Conservation (phyloP, 2,797 vertebrate genomes). For the Salmo trutta region DNA sequence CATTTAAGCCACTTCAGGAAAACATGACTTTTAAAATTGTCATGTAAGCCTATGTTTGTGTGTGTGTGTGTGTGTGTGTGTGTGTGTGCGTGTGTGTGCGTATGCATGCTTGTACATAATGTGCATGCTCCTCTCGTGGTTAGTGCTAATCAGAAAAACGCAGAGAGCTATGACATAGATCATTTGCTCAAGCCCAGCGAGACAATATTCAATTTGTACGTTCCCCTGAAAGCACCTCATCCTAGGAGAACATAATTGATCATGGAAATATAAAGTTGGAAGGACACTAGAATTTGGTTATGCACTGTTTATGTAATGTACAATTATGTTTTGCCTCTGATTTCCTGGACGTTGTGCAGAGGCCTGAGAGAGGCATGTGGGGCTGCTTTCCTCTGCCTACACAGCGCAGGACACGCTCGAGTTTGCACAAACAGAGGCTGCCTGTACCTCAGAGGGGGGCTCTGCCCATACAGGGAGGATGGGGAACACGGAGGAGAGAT, state of each 20-base stretch:
- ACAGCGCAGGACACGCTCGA: conserved; percentile 67
- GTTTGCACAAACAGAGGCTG: conserved; percentile 76
- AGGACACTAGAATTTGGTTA: conserved; percentile 66
- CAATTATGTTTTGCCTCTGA: conserved; percentile 74
- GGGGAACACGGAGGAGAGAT: conserved; percentile 37
- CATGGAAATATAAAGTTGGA: conserved; percentile 76
- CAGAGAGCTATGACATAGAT: conserved; percentile 55
- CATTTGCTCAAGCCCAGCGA: conserved; percentile 57
- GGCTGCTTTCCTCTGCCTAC: conserved; percentile 49
- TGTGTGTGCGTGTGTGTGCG: background rate
- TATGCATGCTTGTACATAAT: background rate
- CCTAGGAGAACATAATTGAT: conserved; percentile 71
- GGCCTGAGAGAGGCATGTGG: conserved; percentile 66
- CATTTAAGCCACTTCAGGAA: background rate
- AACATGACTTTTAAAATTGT: background rate
- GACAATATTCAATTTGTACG: conserved; percentile 49
- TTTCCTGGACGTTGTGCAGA: conserved; percentile 78
- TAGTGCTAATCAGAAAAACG: conserved; percentile 47
- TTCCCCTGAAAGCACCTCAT: conserved; percentile 61
- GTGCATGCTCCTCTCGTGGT: conserved; percentile 7
- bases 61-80: background rate
- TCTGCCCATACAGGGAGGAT: conserved; percentile 48
- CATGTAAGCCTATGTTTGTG: background rate
- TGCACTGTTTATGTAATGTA: conserved; percentile 76
- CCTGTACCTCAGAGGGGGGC: conserved; percentile 61